phyloP scores from a whole-genome alignment of 2,797 vertebrate genomes.

The Xiphophorus birchmanni region DNA sequence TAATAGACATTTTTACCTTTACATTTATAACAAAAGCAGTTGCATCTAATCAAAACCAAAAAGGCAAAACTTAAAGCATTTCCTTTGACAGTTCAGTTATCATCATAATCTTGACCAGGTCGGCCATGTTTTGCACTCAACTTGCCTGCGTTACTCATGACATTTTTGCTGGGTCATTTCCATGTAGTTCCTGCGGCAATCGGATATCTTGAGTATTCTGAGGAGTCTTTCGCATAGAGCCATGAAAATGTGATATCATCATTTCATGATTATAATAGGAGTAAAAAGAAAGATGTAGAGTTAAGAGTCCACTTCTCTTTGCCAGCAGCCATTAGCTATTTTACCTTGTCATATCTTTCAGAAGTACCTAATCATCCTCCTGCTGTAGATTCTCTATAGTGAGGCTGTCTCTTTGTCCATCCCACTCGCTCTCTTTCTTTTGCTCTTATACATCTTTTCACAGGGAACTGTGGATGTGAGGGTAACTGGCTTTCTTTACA shows the following conservation, averaged over 20 bases:
- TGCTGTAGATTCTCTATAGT: not conserved
- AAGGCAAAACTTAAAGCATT: not conserved
- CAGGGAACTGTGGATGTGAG: conserved; percentile 32
- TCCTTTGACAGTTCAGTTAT: too few species aligned
- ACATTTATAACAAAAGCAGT: not conserved
- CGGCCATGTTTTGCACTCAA: not conserved
- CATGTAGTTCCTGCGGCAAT: not conserved
- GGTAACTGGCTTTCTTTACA: conserved; percentile 51
- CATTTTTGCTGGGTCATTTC: not conserved
- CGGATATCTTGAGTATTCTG: not conserved
- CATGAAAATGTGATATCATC: conserved; percentile 37
- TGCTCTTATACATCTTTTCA: conserved; percentile 37
- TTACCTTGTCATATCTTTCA: conserved; percentile 39
- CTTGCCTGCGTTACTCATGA: too few species aligned
- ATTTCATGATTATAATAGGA: conserved; percentile 37
- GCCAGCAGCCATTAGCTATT: conserved; percentile 36
- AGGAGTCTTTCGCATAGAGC: conserved; percentile 2
- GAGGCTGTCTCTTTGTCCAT: conserved; percentile 15
- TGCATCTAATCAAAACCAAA: not conserved
- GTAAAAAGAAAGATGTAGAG: conserved; percentile 25
- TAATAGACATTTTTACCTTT: not conserved
- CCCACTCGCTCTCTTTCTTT: conserved; percentile 25
- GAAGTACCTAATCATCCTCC: conserved; percentile 20
- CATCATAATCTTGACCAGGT: not conserved
- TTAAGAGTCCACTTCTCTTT: conserved; percentile 18